Conservation (phyloP, 2,797 vertebrate genomes). For the Champsocephalus gunnari region DNA sequence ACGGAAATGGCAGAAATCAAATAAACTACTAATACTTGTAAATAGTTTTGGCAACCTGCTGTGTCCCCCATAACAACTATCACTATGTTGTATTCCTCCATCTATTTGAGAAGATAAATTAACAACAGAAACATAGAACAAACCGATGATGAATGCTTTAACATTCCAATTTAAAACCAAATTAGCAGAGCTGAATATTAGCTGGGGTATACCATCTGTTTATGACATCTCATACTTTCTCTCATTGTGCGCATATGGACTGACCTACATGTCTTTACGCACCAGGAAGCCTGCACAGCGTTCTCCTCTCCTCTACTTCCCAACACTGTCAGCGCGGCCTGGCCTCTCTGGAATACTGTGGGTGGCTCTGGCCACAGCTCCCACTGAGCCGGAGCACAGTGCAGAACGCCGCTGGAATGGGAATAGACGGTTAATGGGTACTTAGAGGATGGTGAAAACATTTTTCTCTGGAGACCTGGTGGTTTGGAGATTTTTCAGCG, state of each 20-base stretch:
- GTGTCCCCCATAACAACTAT: neutral
- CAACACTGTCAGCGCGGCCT: constrained; percentile 38
- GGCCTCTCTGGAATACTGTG: constrained; percentile 67
- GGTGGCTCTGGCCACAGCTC: constrained; percentile 74
- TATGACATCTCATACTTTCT: constrained; percentile 54
- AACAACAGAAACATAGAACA: neutral
- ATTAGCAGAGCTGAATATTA: constrained; percentile 26
- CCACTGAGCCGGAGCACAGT: constrained; percentile 68
- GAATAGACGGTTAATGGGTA: constrained; percentile 85
- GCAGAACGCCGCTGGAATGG: constrained; percentile 73
- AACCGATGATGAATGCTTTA: constrained; percentile 43
- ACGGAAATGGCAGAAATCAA: constrained; percentile 94
- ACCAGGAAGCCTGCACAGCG: constrained; percentile 47
- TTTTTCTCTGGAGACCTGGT: constrained; percentile 78
- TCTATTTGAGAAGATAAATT: constrained; percentile 7
- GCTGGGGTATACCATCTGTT: constrained; percentile 52
- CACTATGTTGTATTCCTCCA: neutral
- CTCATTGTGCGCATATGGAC: constrained; percentile 44
- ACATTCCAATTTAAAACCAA: constrained; percentile 40
- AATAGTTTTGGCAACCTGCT: constrained; percentile 86
- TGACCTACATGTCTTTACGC: constrained; percentile 70
- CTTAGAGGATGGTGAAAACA: constrained; percentile 81
- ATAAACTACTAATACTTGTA: constrained; percentile 94
- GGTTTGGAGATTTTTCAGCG: constrained; percentile 76
- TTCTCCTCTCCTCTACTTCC: constrained; percentile 38